phyloP scores from a whole-genome alignment of 1,140 invertebrate genomes.

The Drosophila baimaii region DNA sequence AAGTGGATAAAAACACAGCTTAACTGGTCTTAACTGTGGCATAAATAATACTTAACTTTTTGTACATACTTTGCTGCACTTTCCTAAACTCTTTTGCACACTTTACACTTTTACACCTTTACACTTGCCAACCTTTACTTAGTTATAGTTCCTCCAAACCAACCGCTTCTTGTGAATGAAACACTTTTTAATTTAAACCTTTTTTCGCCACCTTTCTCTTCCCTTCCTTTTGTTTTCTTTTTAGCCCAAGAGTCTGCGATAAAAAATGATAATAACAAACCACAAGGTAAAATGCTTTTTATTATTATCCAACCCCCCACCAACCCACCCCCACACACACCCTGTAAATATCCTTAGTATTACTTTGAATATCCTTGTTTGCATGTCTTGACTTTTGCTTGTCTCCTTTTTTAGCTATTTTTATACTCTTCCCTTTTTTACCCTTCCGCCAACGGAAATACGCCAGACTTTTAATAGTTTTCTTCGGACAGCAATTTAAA shows the following conservation, averaged over 20 bases:
- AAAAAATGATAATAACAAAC: slow-evolving; percentile 84
- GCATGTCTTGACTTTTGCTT: slow-evolving; percentile 16
- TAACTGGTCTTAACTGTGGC: slow-evolving; percentile 1
- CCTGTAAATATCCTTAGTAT: slow-evolving; percentile 5
- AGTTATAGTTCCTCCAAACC: slow-evolving; percentile 11
- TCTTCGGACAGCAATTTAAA: slow-evolving; percentile 70
- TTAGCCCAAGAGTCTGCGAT: slow-evolving; percentile 83
- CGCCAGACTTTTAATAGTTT: slow-evolving; percentile 61
- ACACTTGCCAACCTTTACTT: slow-evolving; percentile 2
- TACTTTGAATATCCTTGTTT: slow-evolving; percentile 38
- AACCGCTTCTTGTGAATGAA: slow-evolving; percentile 22
- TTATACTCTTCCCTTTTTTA: slow-evolving; percentile 5
- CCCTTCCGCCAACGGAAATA: slow-evolving; percentile 48
- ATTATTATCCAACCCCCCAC: slow-evolving; percentile 8
- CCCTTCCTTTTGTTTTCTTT: slow-evolving; percentile 73
- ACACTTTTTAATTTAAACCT: slow-evolving; percentile 30
- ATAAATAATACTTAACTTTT: slow-evolving; percentile 12
- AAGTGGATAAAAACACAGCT: slow-evolving; percentile 22
- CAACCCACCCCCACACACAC: no score
- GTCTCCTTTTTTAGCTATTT: background rate
- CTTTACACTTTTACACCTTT: slow-evolving; percentile 6
- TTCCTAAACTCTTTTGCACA: slow-evolving; percentile 21
- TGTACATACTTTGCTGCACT: slow-evolving; percentile 1
- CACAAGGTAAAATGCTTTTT: slow-evolving; percentile 77
- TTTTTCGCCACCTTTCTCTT: slow-evolving; percentile 45